Base-by-base conservation (phyloP, 1,140 invertebrate genomes). In the Augochlora pura region DNA sequence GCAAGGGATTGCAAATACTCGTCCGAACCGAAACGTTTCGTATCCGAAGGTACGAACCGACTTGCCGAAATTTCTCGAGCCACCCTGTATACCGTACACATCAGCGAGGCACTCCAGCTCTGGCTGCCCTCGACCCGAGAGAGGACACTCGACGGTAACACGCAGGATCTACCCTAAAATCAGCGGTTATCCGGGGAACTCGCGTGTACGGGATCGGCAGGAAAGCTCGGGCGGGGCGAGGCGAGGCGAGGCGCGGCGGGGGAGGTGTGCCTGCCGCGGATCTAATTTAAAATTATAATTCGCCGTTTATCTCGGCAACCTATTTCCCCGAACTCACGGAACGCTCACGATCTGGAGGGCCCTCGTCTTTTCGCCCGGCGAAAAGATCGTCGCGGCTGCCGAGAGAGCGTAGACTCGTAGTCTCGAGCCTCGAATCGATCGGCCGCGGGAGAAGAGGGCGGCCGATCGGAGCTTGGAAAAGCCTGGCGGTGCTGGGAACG, bases 241-340 rank as follows among this genome's bases (percentile, higher is more conserved):
- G n/a, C n/a, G n/a, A n/a, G n/a, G n/a, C n/a, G n/a, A n/a, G n/a
- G n/a, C n/a, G n/a, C n/a, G n/a, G 39, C 38, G 64, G 12, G 64
- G 64, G 64, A 66, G 64, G 64, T 46, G 39, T n/a, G 62, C n/a
- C n/a, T n/a, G 46, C 46, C 60, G 38, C 32, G 32, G 23, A 62
- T 66, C 77, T 60, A 72, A 79, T 79, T 79, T 66, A 57, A 73
- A 79, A 66, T 79, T 74, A 66, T 79, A 79, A 79, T 79, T 66
- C 77, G 5, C 52, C 77, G 46, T 72, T 73, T 79, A 72, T 79
- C 70, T 46, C 60, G 62, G 38, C 62, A 59, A 46, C 49, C 77
- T 21, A 38, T 74, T 79, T 73, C 70, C 63, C 16, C 70, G 76
- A 77, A 77, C 60, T 25, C 27, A 42, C 59, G 68, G 39, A 77